Conservation (phyloP, 2,888 invertebrate species). For the Thereva nobilitata region DNA sequence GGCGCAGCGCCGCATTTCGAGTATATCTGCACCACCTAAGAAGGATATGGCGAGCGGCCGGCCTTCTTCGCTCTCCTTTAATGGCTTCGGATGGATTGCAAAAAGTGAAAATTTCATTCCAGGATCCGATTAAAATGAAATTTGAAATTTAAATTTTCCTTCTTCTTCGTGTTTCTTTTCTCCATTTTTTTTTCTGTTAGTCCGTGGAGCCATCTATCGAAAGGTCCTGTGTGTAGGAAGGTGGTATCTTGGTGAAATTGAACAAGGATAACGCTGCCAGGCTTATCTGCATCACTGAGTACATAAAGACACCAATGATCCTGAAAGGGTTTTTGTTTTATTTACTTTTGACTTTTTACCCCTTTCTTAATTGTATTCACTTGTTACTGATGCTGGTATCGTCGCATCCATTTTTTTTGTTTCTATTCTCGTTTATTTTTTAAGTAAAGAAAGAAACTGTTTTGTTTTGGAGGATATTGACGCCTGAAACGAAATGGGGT, state of each 20-base stretch:
- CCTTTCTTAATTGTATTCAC: constrained; percentile 16
- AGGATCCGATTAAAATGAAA: constrained; percentile 41
- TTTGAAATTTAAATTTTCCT: constrained; percentile 41
- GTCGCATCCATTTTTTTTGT: neutral
- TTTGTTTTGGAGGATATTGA: too few relatives aligned
- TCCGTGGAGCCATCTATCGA: constrained; percentile 16
- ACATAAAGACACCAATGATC: constrained; percentile 27
- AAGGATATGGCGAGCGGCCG: neutral
- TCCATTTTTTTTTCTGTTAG: neutral
- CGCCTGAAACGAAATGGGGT: too few relatives aligned
- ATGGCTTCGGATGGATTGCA: constrained; percentile 7
- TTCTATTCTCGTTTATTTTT: too few relatives aligned
- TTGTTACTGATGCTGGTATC: constrained; percentile 20
- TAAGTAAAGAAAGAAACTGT: too few relatives aligned
- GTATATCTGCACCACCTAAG: too few relatives aligned
- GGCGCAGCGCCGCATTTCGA: neutral
- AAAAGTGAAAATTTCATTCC: constrained; percentile 31
- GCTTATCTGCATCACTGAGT: constrained; percentile 34
- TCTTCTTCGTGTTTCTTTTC: constrained; percentile 25
- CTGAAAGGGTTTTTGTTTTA: constrained; percentile 37
- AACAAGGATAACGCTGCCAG: constrained; percentile 25
- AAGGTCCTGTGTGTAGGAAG: constrained; percentile 5
- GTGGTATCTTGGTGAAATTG: constrained; percentile 5
- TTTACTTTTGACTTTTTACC: constrained; percentile 40
- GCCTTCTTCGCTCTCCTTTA: neutral